Evolutionary conservation across 1,140 invertebrate genomes (phyloP).

Genomic region (Nephotettix cincticeps): DNA sequence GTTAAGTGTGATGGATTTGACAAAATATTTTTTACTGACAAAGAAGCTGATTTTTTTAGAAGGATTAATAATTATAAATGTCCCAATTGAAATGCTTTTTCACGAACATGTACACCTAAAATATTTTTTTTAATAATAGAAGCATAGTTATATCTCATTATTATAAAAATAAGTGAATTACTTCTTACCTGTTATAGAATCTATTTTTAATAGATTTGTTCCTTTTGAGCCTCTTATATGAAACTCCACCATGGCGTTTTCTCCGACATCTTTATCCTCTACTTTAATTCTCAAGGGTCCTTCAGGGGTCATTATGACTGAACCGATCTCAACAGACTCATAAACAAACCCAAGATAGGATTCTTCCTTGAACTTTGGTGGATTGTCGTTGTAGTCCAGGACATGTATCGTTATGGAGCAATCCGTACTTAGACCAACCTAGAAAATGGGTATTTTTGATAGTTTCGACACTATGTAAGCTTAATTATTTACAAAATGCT

Average conservation of each 20-base stretch:
- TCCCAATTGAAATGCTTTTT: no score
- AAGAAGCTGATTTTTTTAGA: no score
- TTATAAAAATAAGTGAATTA: not conserved
- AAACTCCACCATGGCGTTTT: not conserved
- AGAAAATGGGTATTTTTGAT: not conserved
- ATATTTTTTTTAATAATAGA: not conserved
- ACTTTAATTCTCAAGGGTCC: not conserved
- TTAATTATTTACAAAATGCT: no score
- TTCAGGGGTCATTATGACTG: not conserved
- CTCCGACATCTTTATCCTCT: not conserved
- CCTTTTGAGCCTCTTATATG: not conserved
- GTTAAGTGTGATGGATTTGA: no score
- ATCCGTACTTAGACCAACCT: not conserved
- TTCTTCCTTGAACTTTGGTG: constrained; percentile 68
- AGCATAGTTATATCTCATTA: not conserved
- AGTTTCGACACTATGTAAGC: no score
- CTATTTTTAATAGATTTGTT: not conserved
- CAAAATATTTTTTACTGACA: no score
- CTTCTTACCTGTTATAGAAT: not conserved
- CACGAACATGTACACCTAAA: not conserved
- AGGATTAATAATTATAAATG: no score
- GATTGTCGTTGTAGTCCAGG: constrained; percentile 83
- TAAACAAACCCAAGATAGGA: constrained; percentile 53
- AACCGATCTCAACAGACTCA: not conserved
- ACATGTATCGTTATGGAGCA: not conserved